phyloP scores from a whole-genome alignment of 2,797 vertebrate genomes.

The Sebastes diploproa region DNA sequence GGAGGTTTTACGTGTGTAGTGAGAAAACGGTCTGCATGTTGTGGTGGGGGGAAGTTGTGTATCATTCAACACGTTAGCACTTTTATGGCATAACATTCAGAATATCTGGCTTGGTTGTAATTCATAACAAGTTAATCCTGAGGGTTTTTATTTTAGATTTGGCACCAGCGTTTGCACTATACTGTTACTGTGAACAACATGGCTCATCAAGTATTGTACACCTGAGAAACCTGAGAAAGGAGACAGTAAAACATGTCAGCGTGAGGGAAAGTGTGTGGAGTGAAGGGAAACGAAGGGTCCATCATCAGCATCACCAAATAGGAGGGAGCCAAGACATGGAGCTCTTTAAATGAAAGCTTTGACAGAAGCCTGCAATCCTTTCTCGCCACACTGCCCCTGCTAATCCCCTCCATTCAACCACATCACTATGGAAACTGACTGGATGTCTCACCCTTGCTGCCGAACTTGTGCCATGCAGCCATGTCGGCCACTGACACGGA shows the following conservation, averaged over 20 bases:
- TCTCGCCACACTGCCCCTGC: constrained; percentile 73
- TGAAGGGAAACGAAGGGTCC: constrained; percentile 32
- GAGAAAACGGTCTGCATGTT: not conserved
- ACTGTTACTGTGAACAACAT: not conserved
- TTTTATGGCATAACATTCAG: not conserved
- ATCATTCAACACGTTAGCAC: not conserved
- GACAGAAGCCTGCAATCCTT: constrained; percentile 75
- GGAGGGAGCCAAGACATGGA: constrained; percentile 52
- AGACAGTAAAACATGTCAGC: constrained; percentile 4
- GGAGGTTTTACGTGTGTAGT: not conserved
- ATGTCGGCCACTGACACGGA: constrained; percentile 58
- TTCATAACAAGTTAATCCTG: not conserved
- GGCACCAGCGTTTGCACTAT: not conserved
- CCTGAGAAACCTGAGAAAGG: constrained; percentile 13
- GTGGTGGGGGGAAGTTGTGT: not conserved
- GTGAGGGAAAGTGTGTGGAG: not conserved
- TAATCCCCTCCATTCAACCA: constrained; percentile 81
- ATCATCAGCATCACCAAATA: constrained; percentile 56
- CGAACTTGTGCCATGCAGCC: constrained; percentile 75
- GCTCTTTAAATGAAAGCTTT: constrained; percentile 71
- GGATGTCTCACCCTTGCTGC: constrained; percentile 72
- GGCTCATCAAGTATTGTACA: constrained; percentile 20
- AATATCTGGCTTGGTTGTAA: not conserved
- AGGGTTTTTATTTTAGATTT: not conserved
- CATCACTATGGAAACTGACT: constrained; percentile 87